Evolutionary conservation across 2,888 invertebrate genomes (phyloP), one percentile per base, ranked within the genome.

Genomic region (Dichetophora obliterata): DNA sequence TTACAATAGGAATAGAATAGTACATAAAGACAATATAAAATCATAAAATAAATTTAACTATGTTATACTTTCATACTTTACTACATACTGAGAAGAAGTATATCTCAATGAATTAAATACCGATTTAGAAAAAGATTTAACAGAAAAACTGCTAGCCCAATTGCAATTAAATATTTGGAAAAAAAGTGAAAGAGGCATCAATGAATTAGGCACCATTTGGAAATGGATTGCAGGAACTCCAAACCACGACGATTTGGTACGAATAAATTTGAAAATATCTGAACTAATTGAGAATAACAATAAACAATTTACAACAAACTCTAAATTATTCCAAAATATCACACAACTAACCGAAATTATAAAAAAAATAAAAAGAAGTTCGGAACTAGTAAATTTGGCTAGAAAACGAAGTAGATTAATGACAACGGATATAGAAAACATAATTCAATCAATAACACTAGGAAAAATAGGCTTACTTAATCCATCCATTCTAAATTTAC

Each of bases 171-270:
- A 5, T 22, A 19, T 22, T 22, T 14, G 16, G 5, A 19, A 11
- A 8, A 37, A 16, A 37, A n/a, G 14, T 52, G 59, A 68, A 48
- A 43, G 27, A 65, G 74, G 74, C 16, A 48, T 50, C 11, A 65
- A 74, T 50, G 74, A 74, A 74, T 48, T 43, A 48, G 61, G 73
- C 19, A 73, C 59, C 3, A 16, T 73, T 27, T 73, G 37, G 37
- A 37, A 37, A 37, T 37, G 37, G 37, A 37, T 37, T 9, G 37
- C 37, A 8, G 37, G 37, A 52, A 65, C 74, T 6, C 74, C 65
- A 48, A 54, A 74, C 52, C 71, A 71, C 31, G 71, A 71, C 54
- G 71, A 71, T 54, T 54, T 71, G 8, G 43, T 71, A 6, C 11
- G 22, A 69, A 69, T 69, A 43, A 48, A 43, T 48, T 19, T 14